phyloP scores from a whole-genome alignment of 2,888 invertebrate species.

The Pachydiplax longipennis region DNA sequence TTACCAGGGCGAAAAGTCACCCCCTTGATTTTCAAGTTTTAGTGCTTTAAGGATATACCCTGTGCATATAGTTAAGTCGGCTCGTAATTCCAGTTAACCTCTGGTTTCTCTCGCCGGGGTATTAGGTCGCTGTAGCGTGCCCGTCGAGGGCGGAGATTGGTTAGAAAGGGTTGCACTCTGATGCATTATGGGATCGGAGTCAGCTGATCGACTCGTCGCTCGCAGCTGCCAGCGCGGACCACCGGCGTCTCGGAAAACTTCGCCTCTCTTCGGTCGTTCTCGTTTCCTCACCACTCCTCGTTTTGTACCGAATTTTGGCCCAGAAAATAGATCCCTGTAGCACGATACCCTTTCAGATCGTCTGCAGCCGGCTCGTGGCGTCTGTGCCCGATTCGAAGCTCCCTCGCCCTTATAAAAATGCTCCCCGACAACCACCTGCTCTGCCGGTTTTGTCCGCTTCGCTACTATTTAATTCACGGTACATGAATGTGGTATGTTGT shows the following conservation, averaged over 20 bases:
- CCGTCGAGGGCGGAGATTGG: neutral
- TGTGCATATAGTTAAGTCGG: too few species aligned
- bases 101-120: neutral
- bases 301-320: constrained; percentile 16
- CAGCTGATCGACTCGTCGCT: constrained; percentile 28
- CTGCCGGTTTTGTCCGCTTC: too few species aligned
- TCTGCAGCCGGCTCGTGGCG: neutral
- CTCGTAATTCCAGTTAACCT: too few species aligned
- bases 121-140: neutral
- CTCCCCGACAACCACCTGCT: too few species aligned
- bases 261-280: constrained; percentile 4
- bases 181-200: constrained; percentile 15
- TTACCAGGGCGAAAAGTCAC: too few species aligned
- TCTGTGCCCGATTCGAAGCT: neutral
- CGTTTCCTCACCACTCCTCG: neutral
- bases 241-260: neutral
- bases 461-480: too few species aligned
- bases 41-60: too few species aligned
- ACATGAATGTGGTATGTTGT: too few species aligned
- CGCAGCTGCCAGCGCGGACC: constrained; percentile 26
- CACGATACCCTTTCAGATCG: neutral
- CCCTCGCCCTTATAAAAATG: neutral
- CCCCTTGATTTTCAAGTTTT: too few species aligned
- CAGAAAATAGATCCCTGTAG: neutral
- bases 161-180: neutral